Percentiles rank a stretch among this genome's conserved stretches.
Evolutionary conservation across 2,797 vertebrate species (phyloP).

Genomic region (Anomalospiza imberbis): DNA sequence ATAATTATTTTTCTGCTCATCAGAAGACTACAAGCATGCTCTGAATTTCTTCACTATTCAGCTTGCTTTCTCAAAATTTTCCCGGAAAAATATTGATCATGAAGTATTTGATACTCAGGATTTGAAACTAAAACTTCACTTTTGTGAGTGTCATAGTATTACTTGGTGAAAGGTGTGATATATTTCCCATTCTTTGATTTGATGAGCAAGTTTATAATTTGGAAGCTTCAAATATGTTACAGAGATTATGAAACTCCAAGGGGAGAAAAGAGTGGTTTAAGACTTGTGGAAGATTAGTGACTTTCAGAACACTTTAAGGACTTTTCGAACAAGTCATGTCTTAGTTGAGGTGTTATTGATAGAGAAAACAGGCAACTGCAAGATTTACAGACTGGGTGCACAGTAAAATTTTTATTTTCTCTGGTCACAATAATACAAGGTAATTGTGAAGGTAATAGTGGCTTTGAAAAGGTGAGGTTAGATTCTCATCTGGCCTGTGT

Average conservation of each 20-base stretch:
- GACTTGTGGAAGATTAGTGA: not conserved
- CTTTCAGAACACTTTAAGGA: not conserved
- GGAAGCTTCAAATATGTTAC: not conserved
- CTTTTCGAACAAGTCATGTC: not conserved
- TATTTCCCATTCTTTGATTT: not conserved
- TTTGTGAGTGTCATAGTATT: not conserved
- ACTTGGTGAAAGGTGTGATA: not conserved
- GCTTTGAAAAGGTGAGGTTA: slow-evolving; percentile 45
- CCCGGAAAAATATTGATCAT: not conserved
- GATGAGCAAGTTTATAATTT: not conserved
- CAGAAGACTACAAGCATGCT: not conserved
- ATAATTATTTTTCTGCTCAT: not conserved
- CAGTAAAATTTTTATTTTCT: slow-evolving; percentile 40
- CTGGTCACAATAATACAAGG: slow-evolving; percentile 2
- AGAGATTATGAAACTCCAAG: not conserved
- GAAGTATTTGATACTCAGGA: not conserved
- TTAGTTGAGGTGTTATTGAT: slow-evolving; percentile 15
- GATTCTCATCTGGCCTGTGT: not conserved
- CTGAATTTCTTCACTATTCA: not conserved
- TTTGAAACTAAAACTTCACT: not conserved
- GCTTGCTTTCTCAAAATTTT: not conserved
- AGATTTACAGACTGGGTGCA: slow-evolving; percentile 23
- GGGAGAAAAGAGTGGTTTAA: not conserved
- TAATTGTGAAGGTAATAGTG: not conserved
- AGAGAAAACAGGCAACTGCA: not conserved